Evolutionary conservation across 2,797 vertebrate species (phyloP).

Genomic region (Sternotherus odoratus): DNA sequence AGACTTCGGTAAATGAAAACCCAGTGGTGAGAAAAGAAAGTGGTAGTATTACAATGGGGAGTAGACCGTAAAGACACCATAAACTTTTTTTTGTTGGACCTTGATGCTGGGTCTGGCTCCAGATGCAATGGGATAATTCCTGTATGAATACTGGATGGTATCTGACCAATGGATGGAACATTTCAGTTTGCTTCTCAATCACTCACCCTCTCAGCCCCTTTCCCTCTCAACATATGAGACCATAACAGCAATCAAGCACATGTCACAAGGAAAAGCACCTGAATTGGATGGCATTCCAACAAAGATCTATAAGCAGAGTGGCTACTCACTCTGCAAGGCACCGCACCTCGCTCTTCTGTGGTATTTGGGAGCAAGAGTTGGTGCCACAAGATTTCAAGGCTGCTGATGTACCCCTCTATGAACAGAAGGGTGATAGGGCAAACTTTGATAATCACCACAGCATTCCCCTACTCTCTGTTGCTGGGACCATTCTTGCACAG

Average conservation of each 20-base stretch:
- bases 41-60: background rate
- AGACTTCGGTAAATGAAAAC: background rate
- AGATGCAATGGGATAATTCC: background rate
- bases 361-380: background rate
- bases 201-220: accelerated
- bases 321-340: background rate
- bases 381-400: background rate
- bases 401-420: background rate
- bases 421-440: background rate
- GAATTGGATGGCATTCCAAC: background rate
- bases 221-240: background rate
- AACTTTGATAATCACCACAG: background rate
- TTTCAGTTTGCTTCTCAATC: background rate
- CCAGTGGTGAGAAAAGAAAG: background rate
- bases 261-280: background rate
- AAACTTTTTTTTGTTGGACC: background rate
- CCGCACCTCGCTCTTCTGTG: background rate
- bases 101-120: background rate
- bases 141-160: background rate
- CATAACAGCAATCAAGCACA: background rate
- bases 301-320: background rate
- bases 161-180: background rate
- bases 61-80: background rate
- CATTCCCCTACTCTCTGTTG: background rate
- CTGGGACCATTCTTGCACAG: background rate